phyloP scores from a whole-genome alignment of 1,140 invertebrate species.

The Macrosteles quadrilineatus region DNA sequence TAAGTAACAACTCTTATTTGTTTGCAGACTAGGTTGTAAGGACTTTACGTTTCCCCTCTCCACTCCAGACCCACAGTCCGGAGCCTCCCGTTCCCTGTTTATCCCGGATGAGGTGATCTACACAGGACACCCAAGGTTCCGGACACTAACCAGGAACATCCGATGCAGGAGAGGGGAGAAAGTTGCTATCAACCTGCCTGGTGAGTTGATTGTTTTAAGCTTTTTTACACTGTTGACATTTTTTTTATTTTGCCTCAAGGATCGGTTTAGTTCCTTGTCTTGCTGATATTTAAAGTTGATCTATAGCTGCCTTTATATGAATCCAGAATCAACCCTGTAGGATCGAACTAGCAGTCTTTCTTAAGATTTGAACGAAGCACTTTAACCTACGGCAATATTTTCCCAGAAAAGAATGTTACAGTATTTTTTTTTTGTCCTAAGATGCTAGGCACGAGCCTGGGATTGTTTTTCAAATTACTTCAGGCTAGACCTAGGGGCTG shows the following conservation, averaged over 20 bases:
- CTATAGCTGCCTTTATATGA: too few species aligned
- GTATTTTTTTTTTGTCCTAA: too few species aligned
- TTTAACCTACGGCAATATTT: too few species aligned
- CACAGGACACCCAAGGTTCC: constrained; percentile 93
- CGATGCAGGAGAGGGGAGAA: constrained; percentile 88
- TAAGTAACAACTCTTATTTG: too few species aligned
- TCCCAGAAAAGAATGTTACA: too few species aligned
- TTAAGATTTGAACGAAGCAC: too few species aligned
- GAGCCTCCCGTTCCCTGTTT: constrained; percentile 85
- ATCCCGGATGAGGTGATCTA: constrained; percentile 96
- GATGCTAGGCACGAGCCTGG: too few species aligned
- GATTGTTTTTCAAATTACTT: too few species aligned
- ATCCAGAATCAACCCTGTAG: too few species aligned
- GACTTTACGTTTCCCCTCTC: constrained; percentile 85
- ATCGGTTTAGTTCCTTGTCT: not conserved
- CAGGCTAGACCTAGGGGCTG: too few species aligned
- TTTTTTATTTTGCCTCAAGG: not conserved
- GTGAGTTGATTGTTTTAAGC: constrained; percentile 59
- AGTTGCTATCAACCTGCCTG: constrained; percentile 94
- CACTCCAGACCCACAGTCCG: constrained; percentile 67
- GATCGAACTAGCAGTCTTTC: too few species aligned
- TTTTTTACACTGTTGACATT: not conserved
- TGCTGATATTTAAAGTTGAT: not conserved
- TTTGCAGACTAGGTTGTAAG: constrained; percentile 77
- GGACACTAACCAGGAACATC: constrained; percentile 93